A percentile compares a stretch with the other conserved stretches of the same genome.
These are phyloP conservation scores for Varecia variegata DNA, from an alignment of 2,797 vertebrate species.

Conservation along the genomic window DNA sequence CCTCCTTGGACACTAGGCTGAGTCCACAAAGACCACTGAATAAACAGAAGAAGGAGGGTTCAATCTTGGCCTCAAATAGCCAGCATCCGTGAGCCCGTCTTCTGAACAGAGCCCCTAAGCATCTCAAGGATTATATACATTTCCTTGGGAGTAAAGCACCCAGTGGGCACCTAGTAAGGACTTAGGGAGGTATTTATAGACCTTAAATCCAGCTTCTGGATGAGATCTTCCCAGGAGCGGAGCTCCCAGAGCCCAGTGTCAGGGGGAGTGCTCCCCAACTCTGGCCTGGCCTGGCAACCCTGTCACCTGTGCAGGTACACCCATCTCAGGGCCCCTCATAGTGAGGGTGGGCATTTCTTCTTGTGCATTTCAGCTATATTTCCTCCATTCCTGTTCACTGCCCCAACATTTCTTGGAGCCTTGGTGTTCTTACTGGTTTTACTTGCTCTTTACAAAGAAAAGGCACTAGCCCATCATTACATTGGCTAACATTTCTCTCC, in stretches of 20 bases:
- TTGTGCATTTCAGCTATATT: background rate
- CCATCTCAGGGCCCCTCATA: background rate
- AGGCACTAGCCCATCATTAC: background rate
- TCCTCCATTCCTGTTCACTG: background rate
- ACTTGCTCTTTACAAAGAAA: slow-evolving; percentile 14
- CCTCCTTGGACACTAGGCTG: background rate
- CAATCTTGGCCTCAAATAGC: background rate
- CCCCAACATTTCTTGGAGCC: background rate
- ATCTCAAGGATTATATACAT: background rate
- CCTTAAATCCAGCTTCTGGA: slow-evolving; percentile 62
- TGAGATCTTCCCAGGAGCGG: background rate
- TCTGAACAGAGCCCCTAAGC: background rate
- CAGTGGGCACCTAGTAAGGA: background rate
- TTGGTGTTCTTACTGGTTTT: background rate
- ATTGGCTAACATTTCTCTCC: background rate
- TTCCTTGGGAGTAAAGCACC: slow-evolving; percentile 10
- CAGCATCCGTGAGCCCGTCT: background rate
- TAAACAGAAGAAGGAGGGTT: background rate
- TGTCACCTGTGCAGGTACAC: background rate
- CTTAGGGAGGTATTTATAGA: slow-evolving; percentile 69
- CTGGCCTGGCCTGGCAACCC: background rate
- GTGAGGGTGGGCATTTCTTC: background rate
- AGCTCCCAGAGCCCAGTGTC: background rate
- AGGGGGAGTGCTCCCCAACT: background rate
- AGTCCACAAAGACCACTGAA: background rate